Evolutionary conservation across 2,888 invertebrate species (phyloP).

Genomic region (Acrobasis consociella): DNA sequence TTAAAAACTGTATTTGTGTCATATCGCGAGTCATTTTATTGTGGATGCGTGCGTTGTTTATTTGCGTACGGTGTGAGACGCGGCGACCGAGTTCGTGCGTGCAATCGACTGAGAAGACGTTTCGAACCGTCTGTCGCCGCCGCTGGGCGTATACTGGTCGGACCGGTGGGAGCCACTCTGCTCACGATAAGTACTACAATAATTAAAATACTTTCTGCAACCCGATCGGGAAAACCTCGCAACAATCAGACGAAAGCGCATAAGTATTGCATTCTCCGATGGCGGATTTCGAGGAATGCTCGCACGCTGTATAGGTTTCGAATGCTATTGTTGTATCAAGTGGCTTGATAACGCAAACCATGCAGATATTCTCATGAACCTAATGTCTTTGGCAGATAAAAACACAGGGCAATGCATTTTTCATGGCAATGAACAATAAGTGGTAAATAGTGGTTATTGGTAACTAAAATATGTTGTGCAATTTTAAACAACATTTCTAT

Average conservation of each 20-base stretch:
- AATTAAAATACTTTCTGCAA: slow-evolving; percentile 58
- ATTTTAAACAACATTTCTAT: no score
- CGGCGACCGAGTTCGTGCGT: slow-evolving; percentile 34
- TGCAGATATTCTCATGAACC: slow-evolving; percentile 10
- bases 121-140: slow-evolving; percentile 38
- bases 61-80: slow-evolving; percentile 28
- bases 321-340: slow-evolving; percentile 22
- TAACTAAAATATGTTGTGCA: no score
- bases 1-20: slow-evolving; percentile 20
- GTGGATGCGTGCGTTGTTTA: slow-evolving; percentile 26
- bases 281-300: slow-evolving; percentile 14
- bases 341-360: slow-evolving; percentile 22
- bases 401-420: not conserved
- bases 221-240: slow-evolving; percentile 50
- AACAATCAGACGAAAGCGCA: slow-evolving; percentile 59
- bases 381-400: not conserved
- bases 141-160: slow-evolving; percentile 31
- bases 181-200: slow-evolving; percentile 41
- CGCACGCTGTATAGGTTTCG: slow-evolving; percentile 12
- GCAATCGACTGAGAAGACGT: slow-evolving; percentile 29
- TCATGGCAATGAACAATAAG: no score
- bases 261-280: slow-evolving; percentile 15
- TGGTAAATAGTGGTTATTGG: no score
- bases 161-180: slow-evolving; percentile 50
- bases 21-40: slow-evolving; percentile 38